Evolutionary conservation across 2,888 invertebrate species (phyloP).

Genomic region (Andrena marginata): DNA sequence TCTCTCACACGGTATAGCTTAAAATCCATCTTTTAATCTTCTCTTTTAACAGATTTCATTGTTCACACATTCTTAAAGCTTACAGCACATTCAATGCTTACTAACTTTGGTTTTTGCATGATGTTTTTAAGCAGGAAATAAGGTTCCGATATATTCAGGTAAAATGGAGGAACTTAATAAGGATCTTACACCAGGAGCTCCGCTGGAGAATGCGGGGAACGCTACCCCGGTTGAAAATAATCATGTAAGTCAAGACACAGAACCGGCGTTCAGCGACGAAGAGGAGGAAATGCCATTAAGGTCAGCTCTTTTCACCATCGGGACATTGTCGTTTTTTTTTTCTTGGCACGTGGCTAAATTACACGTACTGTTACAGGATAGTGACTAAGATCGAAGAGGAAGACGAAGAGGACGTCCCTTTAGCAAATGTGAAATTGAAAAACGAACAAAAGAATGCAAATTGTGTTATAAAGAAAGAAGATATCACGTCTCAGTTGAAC

Average conservation of each 20-base stretch:
- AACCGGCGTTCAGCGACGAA: slow-evolving; percentile 94
- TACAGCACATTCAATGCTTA: slow-evolving; percentile 76
- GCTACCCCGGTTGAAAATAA: slow-evolving; percentile 83
- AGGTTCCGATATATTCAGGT: slow-evolving; percentile 83
- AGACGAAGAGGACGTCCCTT: slow-evolving; percentile 91
- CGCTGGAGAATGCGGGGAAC: slow-evolving; percentile 77
- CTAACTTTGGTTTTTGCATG: slow-evolving; percentile 80
- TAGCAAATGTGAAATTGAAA: slow-evolving; percentile 91
- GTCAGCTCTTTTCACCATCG: slow-evolving; percentile 57
- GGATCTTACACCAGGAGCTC: slow-evolving; percentile 78
- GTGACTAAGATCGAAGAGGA: slow-evolving; percentile 86
- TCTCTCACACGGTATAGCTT: not conserved
- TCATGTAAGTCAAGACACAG: slow-evolving; percentile 87
- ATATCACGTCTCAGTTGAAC: slow-evolving; percentile 79
- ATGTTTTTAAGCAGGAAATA: slow-evolving; percentile 81
- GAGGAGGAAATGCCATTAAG: slow-evolving; percentile 89
- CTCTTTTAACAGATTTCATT: slow-evolving; percentile 49
- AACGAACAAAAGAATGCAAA: slow-evolving; percentile 82
- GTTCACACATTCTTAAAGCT: slow-evolving; percentile 59
- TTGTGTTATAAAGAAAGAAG: slow-evolving; percentile 80
- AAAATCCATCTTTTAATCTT: slow-evolving; percentile 8
- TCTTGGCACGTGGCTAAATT: not conserved
- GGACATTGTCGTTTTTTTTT: too few relatives aligned
- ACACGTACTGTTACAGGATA: slow-evolving; percentile 73
- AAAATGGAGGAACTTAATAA: slow-evolving; percentile 84